Base-by-base conservation (phyloP, 2,113 vertebrate species). In the Morone saxatilis region DNA sequence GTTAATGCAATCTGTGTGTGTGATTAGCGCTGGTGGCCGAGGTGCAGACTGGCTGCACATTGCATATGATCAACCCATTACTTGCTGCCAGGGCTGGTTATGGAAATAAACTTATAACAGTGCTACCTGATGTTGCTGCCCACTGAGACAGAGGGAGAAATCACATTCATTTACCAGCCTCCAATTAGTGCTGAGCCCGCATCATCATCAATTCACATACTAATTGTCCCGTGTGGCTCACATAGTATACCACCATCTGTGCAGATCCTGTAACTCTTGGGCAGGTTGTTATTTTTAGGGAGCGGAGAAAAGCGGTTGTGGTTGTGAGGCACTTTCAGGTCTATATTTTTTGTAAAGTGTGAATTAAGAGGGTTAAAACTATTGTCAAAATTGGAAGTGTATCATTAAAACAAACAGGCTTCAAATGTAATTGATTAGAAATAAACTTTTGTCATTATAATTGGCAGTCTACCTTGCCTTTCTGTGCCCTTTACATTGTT, bases 141-240 rank as follows among this genome's bases (percentile, higher is more conserved):
- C 87, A 90, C 90, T 80, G 94, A 94, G 93, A 94, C 78, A 82
- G 82, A 86, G 78, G 78, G 81, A 83, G 81, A 89, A 91, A 92
- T 90, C 93, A 85, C 87, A 92, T 95, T 94, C 85, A 92, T 93
- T 95, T 94, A 89, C 86, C 84, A 78, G 91, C 57, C 70, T 88
- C 92, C 93, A 94, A 94, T 96, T 95, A 94, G 91, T 81, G 84
- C 89, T 82, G 90, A 94, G 88, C 36, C 88, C 50, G 87, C 90
- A 93, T 94, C 92, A 95, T 94, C 93, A 95, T 95, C 92, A 92
- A 92, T 95, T 94, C 94, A 91, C 84, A 88, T 77, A 68, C 92
- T 94, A 93, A 94, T 94, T 94, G 92, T 91, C 92, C 89, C 88
- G 70, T 84, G 92, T 90, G 91, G 87, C 90, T 91, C 57, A 20